Percentiles rank a stretch among this genome's conserved stretches.
These are phyloP conservation scores for Theristicus caerulescens DNA, from an alignment of 2,113 vertebrate species.

Conservation along the genomic window DNA sequence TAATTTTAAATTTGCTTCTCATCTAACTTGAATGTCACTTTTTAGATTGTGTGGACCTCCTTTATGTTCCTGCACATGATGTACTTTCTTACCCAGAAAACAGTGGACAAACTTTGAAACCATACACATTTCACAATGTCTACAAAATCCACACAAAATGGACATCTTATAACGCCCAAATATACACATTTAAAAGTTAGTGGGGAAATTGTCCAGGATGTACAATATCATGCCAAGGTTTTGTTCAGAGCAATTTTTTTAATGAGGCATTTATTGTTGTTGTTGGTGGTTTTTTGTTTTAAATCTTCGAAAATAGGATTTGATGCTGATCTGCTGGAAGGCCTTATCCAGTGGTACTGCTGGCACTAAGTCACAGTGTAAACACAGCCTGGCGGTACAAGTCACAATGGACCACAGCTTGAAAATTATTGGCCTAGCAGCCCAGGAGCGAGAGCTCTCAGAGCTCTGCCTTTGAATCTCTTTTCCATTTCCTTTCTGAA, in stretches of 20 bases:
- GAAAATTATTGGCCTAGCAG: conserved; percentile 49
- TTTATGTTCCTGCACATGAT: background rate
- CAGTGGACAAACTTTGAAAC: background rate
- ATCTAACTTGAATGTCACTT: background rate
- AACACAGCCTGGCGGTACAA: conserved; percentile 35
- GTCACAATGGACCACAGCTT: conserved; percentile 60
- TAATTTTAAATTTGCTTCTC: background rate
- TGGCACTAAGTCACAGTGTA: conserved; percentile 59
- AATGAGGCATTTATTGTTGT: background rate
- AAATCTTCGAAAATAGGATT: conserved; percentile 59
- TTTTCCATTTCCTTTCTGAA: conserved; percentile 30
- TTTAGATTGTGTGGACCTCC: background rate
- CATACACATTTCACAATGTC: background rate
- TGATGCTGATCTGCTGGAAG: conserved; percentile 56
- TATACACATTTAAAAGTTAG: background rate
- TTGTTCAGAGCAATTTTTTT: background rate
- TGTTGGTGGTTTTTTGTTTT: background rate
- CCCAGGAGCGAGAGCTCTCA: background rate
- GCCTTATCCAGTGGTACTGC: conserved; percentile 51
- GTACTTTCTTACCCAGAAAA: background rate
- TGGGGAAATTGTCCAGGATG: background rate
- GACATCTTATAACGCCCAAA: background rate
- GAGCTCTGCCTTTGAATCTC: conserved; percentile 18
- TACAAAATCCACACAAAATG: background rate
- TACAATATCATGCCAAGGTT: background rate